Evolutionary conservation across 2,113 vertebrate genomes (phyloP), one percentile per base, ranked within the genome.

Genomic region (Sterrhoptilus dennistouni): DNA sequence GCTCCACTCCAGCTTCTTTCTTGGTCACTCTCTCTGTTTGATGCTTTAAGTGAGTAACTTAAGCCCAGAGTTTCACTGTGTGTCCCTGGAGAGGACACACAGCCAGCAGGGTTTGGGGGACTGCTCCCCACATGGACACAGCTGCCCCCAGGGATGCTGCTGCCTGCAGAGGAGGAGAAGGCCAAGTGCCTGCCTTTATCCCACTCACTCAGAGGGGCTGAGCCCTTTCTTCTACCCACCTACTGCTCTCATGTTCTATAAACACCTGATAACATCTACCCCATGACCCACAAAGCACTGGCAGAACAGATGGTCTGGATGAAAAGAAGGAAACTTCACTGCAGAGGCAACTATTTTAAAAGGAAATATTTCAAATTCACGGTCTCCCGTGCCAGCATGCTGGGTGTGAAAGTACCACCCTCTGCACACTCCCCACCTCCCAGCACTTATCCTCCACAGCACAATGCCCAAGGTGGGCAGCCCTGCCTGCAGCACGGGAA

Each of bases 1-100:
- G 65, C 83, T 89, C 76, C 65, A 52, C 28, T 52, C 53, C 9
- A 22, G 35, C 75, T 70, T 61, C 47, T 18, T 65, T 61, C 47
- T 18, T 65, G 17, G n/a, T 79, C 83, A 83, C 79, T 90, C 90
- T 94, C 92, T 95, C 90, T 57, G 71, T 93, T 77, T 42, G 19
- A 36, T 31, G 18, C 14, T 60, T 18, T 3, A 33, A 44, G 38
- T 7, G 33, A 63, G 40, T 10, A 27, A 35, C 5, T 25, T 12
- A 8, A 83, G 36, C n/a, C 15, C 31, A 16, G 25, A 42, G 70
- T 12, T 33, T 4, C 36, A 2, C 27, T 8, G 25, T 5, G 21
- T 7, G 42, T 10, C 35, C 77, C 81, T n/a, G 35, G 20, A 77
- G 8, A 17, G 36, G 38, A 12, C 38, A 38, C 38, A 38, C 57